Evolutionary conservation across 2,888 invertebrate species (phyloP).

Genomic region (Drepanosiphum platanoidis): DNA sequence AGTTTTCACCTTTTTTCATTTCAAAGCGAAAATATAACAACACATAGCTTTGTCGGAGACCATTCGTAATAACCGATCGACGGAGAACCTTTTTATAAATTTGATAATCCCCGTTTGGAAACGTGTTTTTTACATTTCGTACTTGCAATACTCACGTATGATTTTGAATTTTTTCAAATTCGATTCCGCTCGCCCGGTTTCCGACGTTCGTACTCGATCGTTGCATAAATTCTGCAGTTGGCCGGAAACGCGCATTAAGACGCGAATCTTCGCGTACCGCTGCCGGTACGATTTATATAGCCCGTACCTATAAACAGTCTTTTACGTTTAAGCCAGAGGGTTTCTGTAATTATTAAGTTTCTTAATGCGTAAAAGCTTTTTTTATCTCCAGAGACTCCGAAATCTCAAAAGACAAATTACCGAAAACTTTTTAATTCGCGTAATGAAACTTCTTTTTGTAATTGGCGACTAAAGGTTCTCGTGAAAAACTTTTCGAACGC

Average conservation of each 20-base stretch:
- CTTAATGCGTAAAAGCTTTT: constrained; percentile 60
- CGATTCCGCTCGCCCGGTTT: too few relatives aligned
- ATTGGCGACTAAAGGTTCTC: constrained; percentile 48
- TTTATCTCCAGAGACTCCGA: constrained; percentile 31
- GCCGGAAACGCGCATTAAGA: constrained; percentile 19
- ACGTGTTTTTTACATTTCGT: constrained; percentile 3
- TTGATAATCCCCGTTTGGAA: too few relatives aligned
- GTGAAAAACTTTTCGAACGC: constrained; percentile 36
- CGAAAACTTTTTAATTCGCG: constrained; percentile 60
- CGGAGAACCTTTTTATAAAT: too few relatives aligned
- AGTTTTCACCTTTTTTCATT: too few relatives aligned
- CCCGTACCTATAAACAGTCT: constrained; percentile 29
- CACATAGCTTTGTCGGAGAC: too few relatives aligned
- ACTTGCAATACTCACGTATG: background rate
- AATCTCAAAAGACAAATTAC: constrained; percentile 59
- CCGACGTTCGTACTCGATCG: too few relatives aligned
- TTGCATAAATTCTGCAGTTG: constrained; percentile 22
- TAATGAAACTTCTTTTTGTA: constrained; percentile 55
- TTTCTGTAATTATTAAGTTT: constrained; percentile 58
- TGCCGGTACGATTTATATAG: constrained; percentile 42
- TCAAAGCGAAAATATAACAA: too few relatives aligned
- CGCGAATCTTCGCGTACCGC: background rate
- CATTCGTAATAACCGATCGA: too few relatives aligned
- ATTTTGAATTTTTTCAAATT: too few relatives aligned
- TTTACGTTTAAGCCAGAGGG: constrained; percentile 35